Percentiles rank a stretch among this genome's conserved stretches.
phyloP scores from a whole-genome alignment of 1,140 invertebrate genomes.

The Arctopsyche grandis region DNA sequence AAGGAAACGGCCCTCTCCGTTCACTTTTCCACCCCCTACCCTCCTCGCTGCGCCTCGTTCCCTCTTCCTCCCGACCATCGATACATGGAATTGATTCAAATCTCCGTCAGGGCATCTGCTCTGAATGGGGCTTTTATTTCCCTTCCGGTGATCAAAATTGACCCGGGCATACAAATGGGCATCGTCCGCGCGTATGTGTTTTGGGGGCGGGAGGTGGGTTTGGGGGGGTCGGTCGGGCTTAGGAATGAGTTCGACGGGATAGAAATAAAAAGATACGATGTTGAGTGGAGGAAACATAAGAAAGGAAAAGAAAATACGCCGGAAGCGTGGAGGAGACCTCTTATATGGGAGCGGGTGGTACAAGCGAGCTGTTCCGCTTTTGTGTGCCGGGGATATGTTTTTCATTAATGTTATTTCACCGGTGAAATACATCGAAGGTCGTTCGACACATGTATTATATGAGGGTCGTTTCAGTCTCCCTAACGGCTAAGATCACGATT shows the following conservation, averaged over 20 bases:
- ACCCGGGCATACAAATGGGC: constrained; percentile 49
- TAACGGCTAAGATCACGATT: too few relatives aligned
- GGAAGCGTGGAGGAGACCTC: constrained; percentile 21
- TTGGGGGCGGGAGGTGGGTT: neutral
- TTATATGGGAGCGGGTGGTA: neutral
- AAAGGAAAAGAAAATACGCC: constrained; percentile 26
- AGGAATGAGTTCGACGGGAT: neutral
- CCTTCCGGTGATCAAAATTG: constrained; percentile 47
- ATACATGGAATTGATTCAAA: constrained; percentile 49
- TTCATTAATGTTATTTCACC: constrained; percentile 35
- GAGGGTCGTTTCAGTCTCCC: too few relatives aligned
- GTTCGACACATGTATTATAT: neutral
- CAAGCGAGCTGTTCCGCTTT: constrained; percentile 1
- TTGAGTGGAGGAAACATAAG: constrained; percentile 19
- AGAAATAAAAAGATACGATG: constrained; percentile 17
- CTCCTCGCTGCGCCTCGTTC: neutral
- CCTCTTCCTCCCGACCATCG: neutral
- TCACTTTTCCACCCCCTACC: neutral
- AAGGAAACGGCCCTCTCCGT: constrained; percentile 27
- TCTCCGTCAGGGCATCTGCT: constrained; percentile 45
- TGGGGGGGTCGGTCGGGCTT: constrained; percentile 2
- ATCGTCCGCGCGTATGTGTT: constrained; percentile 15
- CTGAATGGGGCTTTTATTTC: constrained; percentile 45
- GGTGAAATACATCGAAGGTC: constrained; percentile 17
- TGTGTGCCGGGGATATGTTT: constrained; percentile 21